Evolutionary conservation across 2,797 vertebrate genomes (phyloP).

Genomic region (Rhinatrema bivittatum): DNA sequence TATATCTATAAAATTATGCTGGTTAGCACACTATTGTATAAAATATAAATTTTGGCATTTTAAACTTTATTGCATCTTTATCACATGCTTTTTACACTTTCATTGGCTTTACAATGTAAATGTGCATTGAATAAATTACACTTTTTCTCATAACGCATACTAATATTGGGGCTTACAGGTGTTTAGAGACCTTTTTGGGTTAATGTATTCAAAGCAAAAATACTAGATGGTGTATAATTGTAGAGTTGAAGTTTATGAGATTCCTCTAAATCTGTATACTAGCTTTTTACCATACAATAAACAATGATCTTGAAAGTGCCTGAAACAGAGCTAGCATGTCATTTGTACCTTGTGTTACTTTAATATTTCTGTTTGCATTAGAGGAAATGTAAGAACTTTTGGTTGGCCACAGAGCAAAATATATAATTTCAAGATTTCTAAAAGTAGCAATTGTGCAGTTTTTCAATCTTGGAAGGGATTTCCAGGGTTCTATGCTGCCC

Average conservation of each 20-base stretch:
- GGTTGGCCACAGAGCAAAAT: background rate
- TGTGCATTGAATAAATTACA: constrained; percentile 51
- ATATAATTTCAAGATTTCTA: too few species aligned
- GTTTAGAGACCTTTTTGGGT: constrained; percentile 45
- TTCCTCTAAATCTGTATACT: constrained; percentile 75
- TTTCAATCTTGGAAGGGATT: too few species aligned
- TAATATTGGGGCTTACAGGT: constrained; percentile 55
- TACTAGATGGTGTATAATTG: constrained; percentile 75
- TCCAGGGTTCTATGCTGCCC: too few species aligned
- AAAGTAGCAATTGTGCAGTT: too few species aligned
- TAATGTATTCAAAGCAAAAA: constrained; percentile 53
- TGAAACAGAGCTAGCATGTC: constrained; percentile 70
- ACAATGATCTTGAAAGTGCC: constrained; percentile 97
- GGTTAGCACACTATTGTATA: constrained; percentile 46
- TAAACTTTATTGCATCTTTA: constrained; percentile 49
- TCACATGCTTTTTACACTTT: constrained; percentile 47
- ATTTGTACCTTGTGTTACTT: constrained; percentile 34
- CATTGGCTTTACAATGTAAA: constrained; percentile 55
- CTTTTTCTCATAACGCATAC: constrained; percentile 37
- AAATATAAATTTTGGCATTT: constrained; percentile 36
- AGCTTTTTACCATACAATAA: constrained; percentile 97
- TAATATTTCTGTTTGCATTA: too few species aligned
- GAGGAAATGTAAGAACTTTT: too few species aligned
- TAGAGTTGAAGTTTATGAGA: constrained; percentile 80
- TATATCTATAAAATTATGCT: constrained; percentile 54